These are phyloP conservation scores for Sciurus niger DNA, from an alignment of 2,113 vertebrate genomes.

Conservation along the genomic window DNA sequence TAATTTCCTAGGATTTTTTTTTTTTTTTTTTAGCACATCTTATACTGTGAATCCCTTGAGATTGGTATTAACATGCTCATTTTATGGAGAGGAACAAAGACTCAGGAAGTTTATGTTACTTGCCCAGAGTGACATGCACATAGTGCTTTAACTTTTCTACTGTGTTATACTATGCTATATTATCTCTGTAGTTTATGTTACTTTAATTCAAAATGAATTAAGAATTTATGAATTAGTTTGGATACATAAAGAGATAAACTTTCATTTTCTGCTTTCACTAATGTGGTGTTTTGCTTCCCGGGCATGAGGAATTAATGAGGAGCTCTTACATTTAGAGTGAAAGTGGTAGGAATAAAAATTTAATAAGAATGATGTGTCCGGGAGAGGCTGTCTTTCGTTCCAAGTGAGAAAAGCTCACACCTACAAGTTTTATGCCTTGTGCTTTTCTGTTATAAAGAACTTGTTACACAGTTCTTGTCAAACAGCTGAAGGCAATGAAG, in stretches of 20 bases:
- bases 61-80: not conserved
- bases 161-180: not conserved
- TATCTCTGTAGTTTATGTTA: constrained; percentile 34
- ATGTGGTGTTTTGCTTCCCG: not conserved
- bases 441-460: constrained; percentile 64
- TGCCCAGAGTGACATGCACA: not conserved
- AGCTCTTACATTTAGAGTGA: constrained; percentile 59
- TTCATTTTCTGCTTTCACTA: constrained; percentile 68
- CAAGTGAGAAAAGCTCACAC: constrained; percentile 12
- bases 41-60: not conserved
- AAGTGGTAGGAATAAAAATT: constrained; percentile 69
- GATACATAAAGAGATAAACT: constrained; percentile 58
- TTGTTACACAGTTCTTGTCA: constrained; percentile 24
- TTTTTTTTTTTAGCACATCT: not conserved
- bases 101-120: not conserved
- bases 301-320: constrained; percentile 59
- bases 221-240: constrained; percentile 68
- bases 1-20: constrained; percentile 8
- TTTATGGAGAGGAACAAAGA: not conserved
- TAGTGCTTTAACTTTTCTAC: not conserved
- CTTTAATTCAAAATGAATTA: constrained; percentile 70
- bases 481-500: not conserved
- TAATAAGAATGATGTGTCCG: constrained; percentile 49
- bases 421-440: not conserved
- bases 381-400: constrained; percentile 57